Evolutionary conservation across 2,888 invertebrate genomes (phyloP).

Genomic region (Eupelmus urozonus): DNA sequence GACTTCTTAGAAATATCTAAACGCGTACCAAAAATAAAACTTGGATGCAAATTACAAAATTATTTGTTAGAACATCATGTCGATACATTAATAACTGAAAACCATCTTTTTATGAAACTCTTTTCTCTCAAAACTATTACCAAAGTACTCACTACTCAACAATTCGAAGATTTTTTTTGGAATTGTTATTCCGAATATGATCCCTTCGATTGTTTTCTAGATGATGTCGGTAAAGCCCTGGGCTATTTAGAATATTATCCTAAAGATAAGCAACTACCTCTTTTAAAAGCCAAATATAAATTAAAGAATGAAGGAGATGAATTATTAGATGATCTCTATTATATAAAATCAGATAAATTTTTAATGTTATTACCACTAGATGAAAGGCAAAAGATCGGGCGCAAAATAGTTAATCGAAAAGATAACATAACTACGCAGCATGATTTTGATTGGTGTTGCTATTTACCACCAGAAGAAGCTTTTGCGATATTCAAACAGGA

Average conservation of each 20-base stretch:
- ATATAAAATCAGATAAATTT: background rate
- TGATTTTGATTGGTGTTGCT: slow-evolving; percentile 67
- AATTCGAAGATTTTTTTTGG: slow-evolving; percentile 65
- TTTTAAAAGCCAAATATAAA: no score
- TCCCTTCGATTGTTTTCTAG: no score
- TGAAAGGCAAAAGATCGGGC: background rate
- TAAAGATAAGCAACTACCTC: slow-evolving; percentile 50
- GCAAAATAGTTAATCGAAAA: background rate
- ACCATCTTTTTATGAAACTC: background rate
- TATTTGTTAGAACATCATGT: slow-evolving; percentile 40
- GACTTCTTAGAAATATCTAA: slow-evolving; percentile 42
- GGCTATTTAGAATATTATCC: slow-evolving; percentile 63
- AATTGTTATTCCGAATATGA: slow-evolving; percentile 58
- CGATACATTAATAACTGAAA: slow-evolving; percentile 13
- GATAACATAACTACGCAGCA: no score
- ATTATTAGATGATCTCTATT: background rate
- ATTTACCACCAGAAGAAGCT: slow-evolving; percentile 63
- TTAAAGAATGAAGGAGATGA: no score
- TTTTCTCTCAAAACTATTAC: slow-evolving; percentile 64
- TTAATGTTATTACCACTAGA: background rate
- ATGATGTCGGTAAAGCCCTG: slow-evolving; percentile 10
- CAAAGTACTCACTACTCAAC: slow-evolving; percentile 51
- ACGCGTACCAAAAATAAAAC: background rate
- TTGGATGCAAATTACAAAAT: slow-evolving; percentile 18
- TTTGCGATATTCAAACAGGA: slow-evolving; percentile 63